phyloP scores from a whole-genome alignment of 2,888 invertebrate genomes.

The Nycteola revayana region DNA sequence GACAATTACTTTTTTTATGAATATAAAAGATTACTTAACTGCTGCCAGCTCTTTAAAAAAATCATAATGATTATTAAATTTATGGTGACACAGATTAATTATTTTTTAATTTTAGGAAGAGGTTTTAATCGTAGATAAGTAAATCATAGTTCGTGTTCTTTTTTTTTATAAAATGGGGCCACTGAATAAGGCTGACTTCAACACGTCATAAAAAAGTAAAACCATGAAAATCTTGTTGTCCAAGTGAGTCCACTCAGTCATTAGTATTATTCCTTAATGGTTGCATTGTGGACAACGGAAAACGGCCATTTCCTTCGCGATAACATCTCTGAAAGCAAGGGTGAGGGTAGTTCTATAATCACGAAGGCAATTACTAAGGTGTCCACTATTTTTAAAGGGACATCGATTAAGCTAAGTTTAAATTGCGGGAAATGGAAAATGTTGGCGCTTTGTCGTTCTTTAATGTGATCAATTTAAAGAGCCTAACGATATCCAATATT shows the following conservation, averaged over 20 bases:
- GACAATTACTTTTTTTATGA: background rate
- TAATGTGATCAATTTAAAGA: no score
- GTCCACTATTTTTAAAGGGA: constrained; percentile 37
- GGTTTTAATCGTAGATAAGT: no score
- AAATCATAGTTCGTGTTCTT: no score
- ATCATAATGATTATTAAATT: no score
- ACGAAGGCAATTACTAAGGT: constrained; percentile 67
- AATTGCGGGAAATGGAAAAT: constrained; percentile 4
- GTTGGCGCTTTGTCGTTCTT: background rate
- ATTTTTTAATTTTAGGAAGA: no score
- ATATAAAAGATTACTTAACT: no score
- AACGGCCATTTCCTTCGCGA: constrained; percentile 80
- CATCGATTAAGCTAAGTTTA: constrained; percentile 31
- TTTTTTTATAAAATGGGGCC: no score
- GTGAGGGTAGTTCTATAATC: constrained; percentile 63
- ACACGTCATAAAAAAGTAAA: constrained; percentile 13
- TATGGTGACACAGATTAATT: no score
- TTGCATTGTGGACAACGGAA: constrained; percentile 76
- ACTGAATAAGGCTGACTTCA: no score
- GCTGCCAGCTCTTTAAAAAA: no score
- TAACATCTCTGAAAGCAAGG: constrained; percentile 80
- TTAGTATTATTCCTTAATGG: constrained; percentile 78
- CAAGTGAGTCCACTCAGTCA: constrained; percentile 56
- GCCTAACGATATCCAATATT: no score
- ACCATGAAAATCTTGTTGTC: constrained; percentile 35